Base-by-base conservation (phyloP, 1,140 invertebrate species). In the Conus ventricosus region DNA sequence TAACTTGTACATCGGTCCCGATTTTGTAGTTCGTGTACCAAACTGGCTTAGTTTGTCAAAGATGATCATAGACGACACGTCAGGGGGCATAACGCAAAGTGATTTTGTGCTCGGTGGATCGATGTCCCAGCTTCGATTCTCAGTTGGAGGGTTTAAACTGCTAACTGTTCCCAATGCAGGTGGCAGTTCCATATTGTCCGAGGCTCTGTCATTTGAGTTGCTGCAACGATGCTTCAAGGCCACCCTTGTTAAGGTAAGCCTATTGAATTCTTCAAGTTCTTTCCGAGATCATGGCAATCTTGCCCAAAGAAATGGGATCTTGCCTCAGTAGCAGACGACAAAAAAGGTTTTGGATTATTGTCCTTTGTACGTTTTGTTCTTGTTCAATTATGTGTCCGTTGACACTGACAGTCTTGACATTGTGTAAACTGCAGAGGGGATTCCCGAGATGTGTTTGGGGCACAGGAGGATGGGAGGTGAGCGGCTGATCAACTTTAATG, bases 191-290 rank as follows among this genome's bases (percentile, higher is more conserved):
- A 90, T 94, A 0, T 88, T 93, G 20, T 95, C 94, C 11, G 94
- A 95, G 88, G 92, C 93, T 10, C 84, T 95, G 53, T 95, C 94
- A n/a, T 94, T 92, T 87, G 94, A 95, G 90, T 54, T 94, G 53
- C 87, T 95, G n/a, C 87, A 90, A 76, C 92, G 90, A 63, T 93
- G 92, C 89, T 94, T 93, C 88, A 88, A 91, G 11, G 94, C 94
- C 25, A 90, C 90, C 83, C 87, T 95, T 20, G 10, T 93, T 2
- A 94, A 94, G 93, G 93, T 94, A 83, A 13, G 11, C 20, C 20
- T 23, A 20, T 71, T n/a, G 7, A n/a, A 23, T 63, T 63, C 1
- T 63, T 11, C 60, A 63, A 13, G 60, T 11, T 11, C 60, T 63
- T 63, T 63, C 60, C 60, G 10, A 63, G 1, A 39, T 63, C 17